phyloP scores from a whole-genome alignment of 2,113 vertebrate genomes.

The Cygnus buccinator region DNA sequence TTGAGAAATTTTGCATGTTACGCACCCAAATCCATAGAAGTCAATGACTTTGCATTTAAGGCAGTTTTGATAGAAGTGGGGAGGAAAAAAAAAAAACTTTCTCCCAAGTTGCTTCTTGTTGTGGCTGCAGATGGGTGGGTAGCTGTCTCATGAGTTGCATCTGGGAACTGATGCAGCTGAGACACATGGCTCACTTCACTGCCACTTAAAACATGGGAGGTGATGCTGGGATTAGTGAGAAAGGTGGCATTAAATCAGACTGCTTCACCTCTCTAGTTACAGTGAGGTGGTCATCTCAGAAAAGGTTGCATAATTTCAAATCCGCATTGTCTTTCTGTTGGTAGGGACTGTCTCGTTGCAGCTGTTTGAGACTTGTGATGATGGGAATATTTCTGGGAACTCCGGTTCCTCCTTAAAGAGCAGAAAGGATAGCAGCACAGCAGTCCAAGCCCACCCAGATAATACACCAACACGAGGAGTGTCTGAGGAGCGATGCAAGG shows the following conservation, averaged over 20 bases:
- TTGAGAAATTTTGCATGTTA: not conserved
- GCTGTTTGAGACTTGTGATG: not conserved
- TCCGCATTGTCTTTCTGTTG: accelerated
- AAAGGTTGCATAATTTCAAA: not conserved
- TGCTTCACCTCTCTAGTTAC: not conserved
- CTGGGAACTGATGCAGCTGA: not conserved
- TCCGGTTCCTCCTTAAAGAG: accelerated
- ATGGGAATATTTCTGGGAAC: not conserved
- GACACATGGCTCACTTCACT: not conserved
- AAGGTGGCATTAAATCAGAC: not conserved
- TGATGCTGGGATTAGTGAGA: not conserved
- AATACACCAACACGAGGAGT: accelerated
- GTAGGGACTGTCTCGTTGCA: not conserved
- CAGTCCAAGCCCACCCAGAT: accelerated
- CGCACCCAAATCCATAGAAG: not conserved
- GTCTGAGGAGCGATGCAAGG: not conserved
- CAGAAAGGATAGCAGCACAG: not conserved
- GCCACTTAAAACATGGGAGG: not conserved
- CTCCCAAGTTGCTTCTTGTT: not conserved
- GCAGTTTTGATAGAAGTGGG: not conserved
- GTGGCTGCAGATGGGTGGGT: not conserved
- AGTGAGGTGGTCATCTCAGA: not conserved
- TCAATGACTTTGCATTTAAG: not conserved
- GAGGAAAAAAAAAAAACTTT: not conserved
- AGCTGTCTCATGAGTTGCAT: not conserved